Conservation (phyloP, 1,140 invertebrate genomes). For the Drosophila bocqueti region DNA sequence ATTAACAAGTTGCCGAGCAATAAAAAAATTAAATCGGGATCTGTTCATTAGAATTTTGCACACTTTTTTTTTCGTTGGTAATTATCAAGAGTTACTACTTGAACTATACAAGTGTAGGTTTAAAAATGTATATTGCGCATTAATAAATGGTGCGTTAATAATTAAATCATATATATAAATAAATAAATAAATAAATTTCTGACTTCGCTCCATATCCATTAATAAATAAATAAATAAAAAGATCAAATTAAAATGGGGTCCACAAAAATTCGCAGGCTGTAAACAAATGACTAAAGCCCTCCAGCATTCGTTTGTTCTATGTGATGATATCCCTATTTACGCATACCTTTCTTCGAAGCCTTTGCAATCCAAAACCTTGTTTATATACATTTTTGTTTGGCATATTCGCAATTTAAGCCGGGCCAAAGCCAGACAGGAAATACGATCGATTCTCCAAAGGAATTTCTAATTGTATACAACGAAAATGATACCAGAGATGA, state of each 20-base stretch:
- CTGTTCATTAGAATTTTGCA: slow-evolving; percentile 19
- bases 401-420: not conserved
- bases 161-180: not conserved
- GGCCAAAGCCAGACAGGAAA: slow-evolving; percentile 5
- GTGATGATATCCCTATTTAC: not conserved
- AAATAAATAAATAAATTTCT: no score
- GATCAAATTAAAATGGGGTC: no score
- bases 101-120: not conserved
- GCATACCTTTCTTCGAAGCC: not conserved
- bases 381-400: not conserved
- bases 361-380: not conserved
- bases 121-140: not conserved
- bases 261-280: not conserved
- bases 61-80: not conserved
- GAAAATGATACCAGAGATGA: not conserved
- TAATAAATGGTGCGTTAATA: no score
- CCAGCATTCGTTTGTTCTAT: not conserved
- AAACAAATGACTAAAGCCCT: not conserved
- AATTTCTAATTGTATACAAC: slow-evolving; percentile 2
- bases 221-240: not conserved
- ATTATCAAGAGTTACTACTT: not conserved
- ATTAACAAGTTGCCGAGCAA: slow-evolving; percentile 24
- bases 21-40: slow-evolving; percentile 20
- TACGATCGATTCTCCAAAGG: slow-evolving; percentile 1
- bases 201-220: no score